phyloP scores from a whole-genome alignment of 2,888 invertebrate genomes.

The Iselma pallidipennis region DNA sequence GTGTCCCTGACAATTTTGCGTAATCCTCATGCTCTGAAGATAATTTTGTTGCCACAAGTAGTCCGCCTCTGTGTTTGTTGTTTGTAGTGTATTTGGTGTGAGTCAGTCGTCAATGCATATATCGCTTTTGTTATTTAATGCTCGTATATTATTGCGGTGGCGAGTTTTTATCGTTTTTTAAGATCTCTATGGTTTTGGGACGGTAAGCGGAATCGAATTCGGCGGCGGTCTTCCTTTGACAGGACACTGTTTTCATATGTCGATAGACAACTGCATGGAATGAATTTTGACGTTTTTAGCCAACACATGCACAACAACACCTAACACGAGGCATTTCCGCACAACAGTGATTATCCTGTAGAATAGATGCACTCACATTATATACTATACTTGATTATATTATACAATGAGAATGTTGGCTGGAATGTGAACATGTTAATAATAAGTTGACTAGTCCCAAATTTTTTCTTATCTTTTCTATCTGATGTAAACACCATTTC shows the following conservation, averaged over 20 bases:
- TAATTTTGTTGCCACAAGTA: not conserved
- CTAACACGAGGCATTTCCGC: slow-evolving; percentile 28
- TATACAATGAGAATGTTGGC: slow-evolving; percentile 20
- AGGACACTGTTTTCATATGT: slow-evolving; percentile 7
- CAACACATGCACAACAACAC: slow-evolving; percentile 22
- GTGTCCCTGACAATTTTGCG: not conserved
- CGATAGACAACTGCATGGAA: no score
- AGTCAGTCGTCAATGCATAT: slow-evolving; percentile 12
- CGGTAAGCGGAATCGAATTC: slow-evolving; percentile 18
- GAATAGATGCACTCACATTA: slow-evolving; percentile 25
- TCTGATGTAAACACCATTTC: slow-evolving; percentile 52
- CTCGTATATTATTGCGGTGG: slow-evolving; percentile 12
- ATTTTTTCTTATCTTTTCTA: slow-evolving; percentile 38
- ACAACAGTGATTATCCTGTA: slow-evolving; percentile 23
- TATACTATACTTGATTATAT: no score
- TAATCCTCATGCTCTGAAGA: not conserved
- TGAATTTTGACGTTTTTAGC: not conserved
- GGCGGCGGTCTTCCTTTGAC: slow-evolving; percentile 20
- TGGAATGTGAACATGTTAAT: slow-evolving; percentile 34
- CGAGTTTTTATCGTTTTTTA: slow-evolving; percentile 11
- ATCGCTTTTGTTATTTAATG: slow-evolving; percentile 15
- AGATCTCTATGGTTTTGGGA: slow-evolving; percentile 16
- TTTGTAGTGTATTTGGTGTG: slow-evolving; percentile 5
- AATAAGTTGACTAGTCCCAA: slow-evolving; percentile 29
- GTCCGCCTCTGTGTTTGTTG: not conserved